These are phyloP conservation scores for Hipparchia semele DNA, from an alignment of 2,888 invertebrate species.

Conservation along the genomic window DNA sequence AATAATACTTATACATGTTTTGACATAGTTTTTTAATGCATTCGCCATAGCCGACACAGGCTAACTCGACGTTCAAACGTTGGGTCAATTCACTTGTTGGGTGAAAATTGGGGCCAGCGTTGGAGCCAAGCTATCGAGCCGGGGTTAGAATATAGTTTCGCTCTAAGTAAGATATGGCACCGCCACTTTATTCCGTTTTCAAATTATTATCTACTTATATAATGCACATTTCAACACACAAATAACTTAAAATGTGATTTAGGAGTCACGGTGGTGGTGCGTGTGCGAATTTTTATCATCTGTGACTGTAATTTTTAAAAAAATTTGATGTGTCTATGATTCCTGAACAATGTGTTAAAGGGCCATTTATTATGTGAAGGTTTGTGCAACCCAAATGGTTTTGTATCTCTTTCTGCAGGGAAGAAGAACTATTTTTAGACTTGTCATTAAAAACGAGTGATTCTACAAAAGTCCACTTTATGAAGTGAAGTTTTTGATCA, in stretches of 20 bases:
- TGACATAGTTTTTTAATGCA: too few relatives aligned
- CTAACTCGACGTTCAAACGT: too few relatives aligned
- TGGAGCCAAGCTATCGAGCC: too few relatives aligned
- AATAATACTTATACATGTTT: too few relatives aligned
- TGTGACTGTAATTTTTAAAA: slow-evolving; percentile 24
- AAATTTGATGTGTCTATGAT: slow-evolving; percentile 44
- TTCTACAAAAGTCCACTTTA: too few relatives aligned
- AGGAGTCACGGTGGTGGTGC: slow-evolving; percentile 11
- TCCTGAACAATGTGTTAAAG: slow-evolving; percentile 64
- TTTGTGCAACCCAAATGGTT: not conserved
- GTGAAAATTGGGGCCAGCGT: too few relatives aligned
- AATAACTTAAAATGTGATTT: slow-evolving; percentile 27
- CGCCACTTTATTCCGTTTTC: slow-evolving; percentile 44
- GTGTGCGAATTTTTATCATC: slow-evolving; percentile 9
- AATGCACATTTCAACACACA: slow-evolving; percentile 42
- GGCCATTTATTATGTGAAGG: slow-evolving; percentile 8
- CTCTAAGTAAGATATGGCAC: slow-evolving; percentile 32
- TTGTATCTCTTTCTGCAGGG: too few relatives aligned
- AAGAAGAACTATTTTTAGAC: too few relatives aligned
- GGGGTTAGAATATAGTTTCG: slow-evolving; percentile 50
- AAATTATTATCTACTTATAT: slow-evolving; percentile 22
- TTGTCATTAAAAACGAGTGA: too few relatives aligned
- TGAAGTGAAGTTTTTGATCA: not conserved
- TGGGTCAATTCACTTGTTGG: too few relatives aligned
- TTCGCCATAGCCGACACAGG: too few relatives aligned